Evolutionary conservation across 2,113 vertebrate genomes (phyloP), one percentile per base, ranked within the genome.

Genomic region (Ophiodon elongatus): DNA sequence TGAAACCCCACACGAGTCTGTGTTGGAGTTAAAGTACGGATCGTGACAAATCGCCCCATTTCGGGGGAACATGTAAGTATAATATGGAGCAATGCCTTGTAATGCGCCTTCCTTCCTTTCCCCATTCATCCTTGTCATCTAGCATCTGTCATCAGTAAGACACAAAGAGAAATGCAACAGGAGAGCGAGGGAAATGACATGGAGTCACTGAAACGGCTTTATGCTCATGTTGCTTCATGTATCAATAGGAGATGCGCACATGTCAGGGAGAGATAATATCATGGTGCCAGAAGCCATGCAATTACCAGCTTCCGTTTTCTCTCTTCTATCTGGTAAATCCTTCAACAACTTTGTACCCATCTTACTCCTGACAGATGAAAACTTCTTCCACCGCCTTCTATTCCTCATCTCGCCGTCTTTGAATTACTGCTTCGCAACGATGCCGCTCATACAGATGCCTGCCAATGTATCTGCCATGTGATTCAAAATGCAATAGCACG

Each of bases 291-390:
- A 86, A 88, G 83, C 83, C 82, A 15, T 73, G 83, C 88, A 93
- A 93, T 94, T 89, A 92, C 79, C 68, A 85, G 87, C 84, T 83
- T 91, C 87, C 81, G 56, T 82, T 84, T 78, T 80, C 65, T 72
- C 67, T 80, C 82, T 25, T 74, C 80, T 68, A 63, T 80, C 78
- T 83, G 9, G 47, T 84, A 79, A 88, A 90, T 84, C 88, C 82
- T 76, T 84, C 81, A 64, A 65, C 82, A 91, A 91, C 82, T 85
- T 86, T 85, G 70, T 76, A 84, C 52, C 72, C 59, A 0, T 62
- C 54, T 67, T 86, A 25, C 54, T 57, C 54, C 56, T 27, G 88
- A 89, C 66, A 63, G 73, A 85, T 73, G 74, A 85, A 84, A 83
- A 88, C 67, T 76, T 89, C 75, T 66, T 83, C 54, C 57, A 50